Evolutionary conservation across 1,140 invertebrate species (phyloP), one percentile per base, ranked within the genome.

Genomic region (Notospermus geniculatus): DNA sequence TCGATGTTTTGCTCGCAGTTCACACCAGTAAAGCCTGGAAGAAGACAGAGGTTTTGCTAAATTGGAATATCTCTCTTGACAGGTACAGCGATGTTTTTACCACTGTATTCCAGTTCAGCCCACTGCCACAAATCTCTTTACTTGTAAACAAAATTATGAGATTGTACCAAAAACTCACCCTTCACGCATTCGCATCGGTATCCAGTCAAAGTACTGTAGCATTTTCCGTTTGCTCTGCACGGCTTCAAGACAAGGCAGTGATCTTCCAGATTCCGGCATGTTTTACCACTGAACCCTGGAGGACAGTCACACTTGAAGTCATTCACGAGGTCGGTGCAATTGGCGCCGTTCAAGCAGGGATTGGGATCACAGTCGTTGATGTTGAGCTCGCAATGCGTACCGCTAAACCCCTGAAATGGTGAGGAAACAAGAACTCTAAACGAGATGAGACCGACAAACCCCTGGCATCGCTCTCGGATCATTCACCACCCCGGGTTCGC

Each of bases 331-430:
- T 69, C 67, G 1, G 57, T 36, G 57, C 71, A 72, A 9, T 15
- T 63, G 2, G 59, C 69, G 22, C 65, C 66, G 53, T 72, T 69
- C 22, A 55, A 36, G 32, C 70, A 72, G 2, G 68, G 63, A 19
- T 9, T 19, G 1, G 4, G 4, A 1, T 54, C 23, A 36, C 54
- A 56, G 32, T 60, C 59, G 2, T 50, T n/a, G 19, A 23, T 59
- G 54, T 56, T 55, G 58, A 66, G 30, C 64, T 72, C 65, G 71
- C 73, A 76, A 22, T 57, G 30, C 2, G 54, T 30, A 7, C 74
- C 74, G 15, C 65, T 71, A 28, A 65, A 72, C n/a, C 71, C 72
- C 19, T 41, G 57, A 23, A 55, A n/a, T n/a, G n/a, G n/a, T n/a
- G n/a, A n/a, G n/a, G n/a, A 43, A 43, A n/a, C n/a, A 43, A 11